Evolutionary conservation across 2,888 invertebrate genomes (phyloP).

Genomic region (Meloe dianella): DNA sequence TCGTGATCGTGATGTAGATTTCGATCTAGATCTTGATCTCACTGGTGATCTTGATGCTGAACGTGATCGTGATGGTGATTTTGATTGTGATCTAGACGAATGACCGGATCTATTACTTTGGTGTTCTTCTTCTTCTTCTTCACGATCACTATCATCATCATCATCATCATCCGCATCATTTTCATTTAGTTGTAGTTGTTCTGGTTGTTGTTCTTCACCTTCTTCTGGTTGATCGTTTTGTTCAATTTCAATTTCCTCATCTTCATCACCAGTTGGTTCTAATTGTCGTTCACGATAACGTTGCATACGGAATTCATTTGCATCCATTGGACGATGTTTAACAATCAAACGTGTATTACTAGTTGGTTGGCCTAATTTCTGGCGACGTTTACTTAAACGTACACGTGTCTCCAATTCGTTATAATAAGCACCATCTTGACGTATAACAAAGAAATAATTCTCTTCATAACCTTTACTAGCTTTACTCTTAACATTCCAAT

Average conservation of each 20-base stretch:
- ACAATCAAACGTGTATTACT: constrained; percentile 86
- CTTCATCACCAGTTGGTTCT: constrained; percentile 73
- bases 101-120: constrained; percentile 51
- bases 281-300: constrained; percentile 85
- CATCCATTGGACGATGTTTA: constrained; percentile 85
- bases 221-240: constrained; percentile 67
- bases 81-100: constrained; percentile 48
- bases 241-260: constrained; percentile 67
- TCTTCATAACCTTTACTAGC: constrained; percentile 81
- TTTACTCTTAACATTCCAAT: constrained; percentile 99
- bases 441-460: constrained; percentile 94
- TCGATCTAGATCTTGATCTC: constrained; percentile 45
- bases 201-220: constrained; percentile 66
- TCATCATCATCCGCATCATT: constrained; percentile 62
- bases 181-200: constrained; percentile 66
- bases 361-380: constrained; percentile 70
- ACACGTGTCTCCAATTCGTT: constrained; percentile 96
- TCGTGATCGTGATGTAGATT: constrained; percentile 48
- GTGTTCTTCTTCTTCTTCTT: constrained; percentile 55
- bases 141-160: constrained; percentile 65
- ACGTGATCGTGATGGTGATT: constrained; percentile 40
- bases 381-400: constrained; percentile 89
- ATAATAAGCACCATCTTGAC: constrained; percentile 90
- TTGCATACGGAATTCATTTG: constrained; percentile 85
- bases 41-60: constrained; percentile 47